Evolutionary conservation across 2,797 vertebrate genomes (phyloP).

Genomic region (Gallinago solitaria): DNA sequence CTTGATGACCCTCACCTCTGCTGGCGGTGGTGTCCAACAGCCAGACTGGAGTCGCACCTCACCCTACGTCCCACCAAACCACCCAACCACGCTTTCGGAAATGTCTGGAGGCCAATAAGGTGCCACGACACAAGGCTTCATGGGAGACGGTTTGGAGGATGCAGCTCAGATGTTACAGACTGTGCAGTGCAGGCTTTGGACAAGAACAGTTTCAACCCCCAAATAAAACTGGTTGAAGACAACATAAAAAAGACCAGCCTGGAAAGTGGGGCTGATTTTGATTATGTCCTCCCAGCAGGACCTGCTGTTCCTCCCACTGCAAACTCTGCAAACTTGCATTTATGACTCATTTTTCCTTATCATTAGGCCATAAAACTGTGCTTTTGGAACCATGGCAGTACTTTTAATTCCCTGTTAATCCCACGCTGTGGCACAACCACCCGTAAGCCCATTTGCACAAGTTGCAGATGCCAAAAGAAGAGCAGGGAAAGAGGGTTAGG

Average conservation of each 20-base stretch:
- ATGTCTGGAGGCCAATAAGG: neutral
- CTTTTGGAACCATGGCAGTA: neutral
- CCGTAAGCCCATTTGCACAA: neutral
- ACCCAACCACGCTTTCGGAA: neutral
- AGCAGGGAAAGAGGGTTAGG: neutral
- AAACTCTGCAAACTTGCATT: neutral
- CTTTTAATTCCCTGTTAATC: neutral
- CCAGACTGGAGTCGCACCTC: neutral
- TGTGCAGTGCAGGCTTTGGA: neutral
- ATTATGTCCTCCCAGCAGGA: neutral
- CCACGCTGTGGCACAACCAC: neutral
- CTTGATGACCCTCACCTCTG: neutral
- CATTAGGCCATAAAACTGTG: neutral
- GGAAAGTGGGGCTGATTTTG: neutral
- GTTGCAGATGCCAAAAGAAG: neutral
- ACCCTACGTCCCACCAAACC: fast-evolving
- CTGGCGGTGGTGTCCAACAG: neutral
- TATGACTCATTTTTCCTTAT: neutral
- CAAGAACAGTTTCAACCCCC: neutral
- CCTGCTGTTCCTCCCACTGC: neutral
- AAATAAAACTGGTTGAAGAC: neutral
- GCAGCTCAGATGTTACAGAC: neutral
- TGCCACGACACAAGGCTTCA: neutral
- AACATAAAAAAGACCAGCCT: neutral
- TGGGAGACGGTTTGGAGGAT: neutral